These are phyloP conservation scores for Macroramphosus scolopax DNA, from an alignment of 2,797 vertebrate species.

Conservation along the genomic window DNA sequence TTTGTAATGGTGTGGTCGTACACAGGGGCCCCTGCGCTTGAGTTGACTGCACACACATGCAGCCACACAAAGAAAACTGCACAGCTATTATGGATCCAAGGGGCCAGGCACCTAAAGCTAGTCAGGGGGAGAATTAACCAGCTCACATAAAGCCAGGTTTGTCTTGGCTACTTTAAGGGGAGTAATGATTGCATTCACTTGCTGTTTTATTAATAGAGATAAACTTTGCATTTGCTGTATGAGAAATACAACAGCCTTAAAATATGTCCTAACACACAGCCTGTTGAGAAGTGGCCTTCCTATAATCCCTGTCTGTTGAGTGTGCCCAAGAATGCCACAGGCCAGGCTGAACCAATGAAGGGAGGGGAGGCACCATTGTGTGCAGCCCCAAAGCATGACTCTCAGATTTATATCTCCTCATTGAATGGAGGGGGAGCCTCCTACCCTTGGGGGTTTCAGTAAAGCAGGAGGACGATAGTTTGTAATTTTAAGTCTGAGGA, in stretches of 20 bases:
- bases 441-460: slow-evolving; percentile 57
- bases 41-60: slow-evolving; percentile 67
- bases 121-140: slow-evolving; percentile 53
- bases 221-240: slow-evolving; percentile 4
- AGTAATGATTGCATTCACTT: slow-evolving; percentile 20
- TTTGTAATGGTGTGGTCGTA: slow-evolving; percentile 57
- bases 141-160: slow-evolving; percentile 33
- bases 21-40: slow-evolving; percentile 57
- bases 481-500: slow-evolving; percentile 67
- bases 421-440: slow-evolving; percentile 67
- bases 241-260: slow-evolving; percentile 2
- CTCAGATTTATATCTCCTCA: slow-evolving; percentile 72
- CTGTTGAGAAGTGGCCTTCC: slow-evolving; percentile 4
- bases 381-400: slow-evolving; percentile 65
- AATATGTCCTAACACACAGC: slow-evolving; percentile 15
- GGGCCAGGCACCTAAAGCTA: slow-evolving; percentile 60
- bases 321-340: slow-evolving; percentile 58
- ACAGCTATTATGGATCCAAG: slow-evolving; percentile 61
- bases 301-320: slow-evolving; percentile 38
- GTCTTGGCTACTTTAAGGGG: slow-evolving; percentile 31
- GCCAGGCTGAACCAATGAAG: slow-evolving; percentile 47
- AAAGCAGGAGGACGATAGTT: slow-evolving; percentile 53
- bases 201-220: slow-evolving; percentile 17
- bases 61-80: slow-evolving; percentile 69
- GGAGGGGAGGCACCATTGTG: slow-evolving; percentile 57